A percentile compares a stretch with the other conserved stretches of the same genome.
These are phyloP conservation scores for Ariolimax columbianus DNA, from an alignment of 2,888 invertebrate species.

Conservation along the genomic window DNA sequence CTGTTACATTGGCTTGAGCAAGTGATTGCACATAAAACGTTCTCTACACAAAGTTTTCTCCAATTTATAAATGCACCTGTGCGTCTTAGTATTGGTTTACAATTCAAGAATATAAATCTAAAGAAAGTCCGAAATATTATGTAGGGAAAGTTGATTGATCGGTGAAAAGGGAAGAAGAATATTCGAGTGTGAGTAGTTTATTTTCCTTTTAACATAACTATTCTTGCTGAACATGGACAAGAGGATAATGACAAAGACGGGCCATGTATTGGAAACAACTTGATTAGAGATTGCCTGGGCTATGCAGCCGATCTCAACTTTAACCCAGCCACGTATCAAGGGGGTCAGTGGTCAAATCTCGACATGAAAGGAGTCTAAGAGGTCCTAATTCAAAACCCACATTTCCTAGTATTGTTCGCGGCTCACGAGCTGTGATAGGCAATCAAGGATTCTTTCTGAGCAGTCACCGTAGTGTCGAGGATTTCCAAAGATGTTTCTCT, in stretches of 20 bases:
- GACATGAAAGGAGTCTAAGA: slow-evolving; percentile 22
- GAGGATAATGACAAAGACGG: not conserved
- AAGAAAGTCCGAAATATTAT: not conserved
- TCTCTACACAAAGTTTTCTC: too few species aligned
- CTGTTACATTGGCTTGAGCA: too few species aligned
- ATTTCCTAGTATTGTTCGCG: slow-evolving; percentile 24
- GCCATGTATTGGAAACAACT: slow-evolving; percentile 20
- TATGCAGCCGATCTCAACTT: slow-evolving; percentile 26
- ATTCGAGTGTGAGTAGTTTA: not conserved
- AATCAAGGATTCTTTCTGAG: slow-evolving; percentile 30
- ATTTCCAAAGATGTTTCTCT: not conserved
- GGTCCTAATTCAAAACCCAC: slow-evolving; percentile 31
- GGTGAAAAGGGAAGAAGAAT: not conserved
- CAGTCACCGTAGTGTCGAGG: not conserved
- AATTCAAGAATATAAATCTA: too few species aligned
- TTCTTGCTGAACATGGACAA: not conserved
- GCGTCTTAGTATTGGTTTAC: too few species aligned
- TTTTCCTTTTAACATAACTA: not conserved
- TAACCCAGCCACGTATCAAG: slow-evolving; percentile 27
- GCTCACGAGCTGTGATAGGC: slow-evolving; percentile 36
- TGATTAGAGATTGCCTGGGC: slow-evolving; percentile 17
- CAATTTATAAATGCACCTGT: too few species aligned
- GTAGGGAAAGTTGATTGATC: not conserved
- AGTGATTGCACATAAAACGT: too few species aligned
- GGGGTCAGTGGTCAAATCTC: slow-evolving; percentile 35